These are phyloP conservation scores for Stichodactyla mertensii DNA, from an alignment of 64 coral and sea anemone species.

Conservation along the genomic window DNA sequence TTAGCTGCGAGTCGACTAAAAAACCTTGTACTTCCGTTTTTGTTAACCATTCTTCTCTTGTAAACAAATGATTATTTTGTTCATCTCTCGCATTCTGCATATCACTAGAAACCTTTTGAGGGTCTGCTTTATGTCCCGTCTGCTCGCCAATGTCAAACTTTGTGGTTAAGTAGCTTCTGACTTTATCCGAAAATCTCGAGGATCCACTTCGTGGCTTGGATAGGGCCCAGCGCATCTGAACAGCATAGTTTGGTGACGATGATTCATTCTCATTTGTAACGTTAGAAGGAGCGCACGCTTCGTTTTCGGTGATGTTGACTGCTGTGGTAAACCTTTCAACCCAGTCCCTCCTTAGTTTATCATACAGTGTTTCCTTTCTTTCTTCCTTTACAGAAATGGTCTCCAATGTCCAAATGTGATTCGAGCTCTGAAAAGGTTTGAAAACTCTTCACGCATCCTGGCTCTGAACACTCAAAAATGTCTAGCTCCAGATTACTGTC, in stretches of 20 bases:
- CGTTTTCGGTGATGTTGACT: conserved; percentile 23
- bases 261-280: conserved; percentile 46
- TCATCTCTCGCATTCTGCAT: conserved; percentile 28
- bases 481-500: not conserved
- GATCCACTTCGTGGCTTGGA: conserved; percentile 6
- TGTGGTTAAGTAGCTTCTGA: conserved; percentile 9
- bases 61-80: not conserved
- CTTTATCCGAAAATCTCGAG: conserved; percentile 13
- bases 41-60: conserved; percentile 23
- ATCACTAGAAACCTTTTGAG: conserved; percentile 59
- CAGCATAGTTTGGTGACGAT: not conserved
- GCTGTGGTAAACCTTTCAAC: conserved; percentile 41
- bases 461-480: conserved; percentile 35
- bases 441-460: conserved; percentile 29
- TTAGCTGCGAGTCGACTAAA: conserved; percentile 18
- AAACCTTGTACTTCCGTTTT: conserved; percentile 10
- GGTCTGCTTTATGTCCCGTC: too few relatives aligned
- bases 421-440: conserved; percentile 22
- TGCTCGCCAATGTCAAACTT: conserved; percentile 58
- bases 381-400: not conserved
- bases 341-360: conserved; percentile 11
- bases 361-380: too few relatives aligned
- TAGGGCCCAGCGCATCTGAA: conserved; percentile 28
- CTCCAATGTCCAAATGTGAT: too few relatives aligned
- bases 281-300: conserved; percentile 21